Conservation (phyloP, 2,113 vertebrate genomes). For the Aspidoscelis tigris region DNA sequence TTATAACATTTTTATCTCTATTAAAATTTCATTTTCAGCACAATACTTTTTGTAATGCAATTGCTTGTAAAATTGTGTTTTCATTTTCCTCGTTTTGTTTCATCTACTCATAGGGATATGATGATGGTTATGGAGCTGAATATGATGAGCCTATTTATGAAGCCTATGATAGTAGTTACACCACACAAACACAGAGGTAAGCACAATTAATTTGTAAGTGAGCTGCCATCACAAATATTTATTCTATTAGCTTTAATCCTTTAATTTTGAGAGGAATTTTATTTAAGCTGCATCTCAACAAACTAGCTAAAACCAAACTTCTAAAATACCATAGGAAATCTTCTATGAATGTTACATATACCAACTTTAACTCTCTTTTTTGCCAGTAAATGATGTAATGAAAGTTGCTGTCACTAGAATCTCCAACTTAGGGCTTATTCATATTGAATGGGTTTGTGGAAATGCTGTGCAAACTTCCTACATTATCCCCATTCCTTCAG, state of each 20-base stretch:
- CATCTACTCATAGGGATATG: constrained; percentile 83
- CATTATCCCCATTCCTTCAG: no score
- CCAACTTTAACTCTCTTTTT: neutral
- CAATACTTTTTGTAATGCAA: constrained; percentile 46
- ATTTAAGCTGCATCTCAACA: constrained; percentile 20
- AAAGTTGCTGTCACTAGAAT: neutral
- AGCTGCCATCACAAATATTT: neutral
- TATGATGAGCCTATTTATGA: constrained; percentile 95
- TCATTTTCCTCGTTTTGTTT: neutral
- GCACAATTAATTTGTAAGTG: constrained; percentile 28
- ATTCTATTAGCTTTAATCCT: neutral
- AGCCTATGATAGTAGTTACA: constrained; percentile 89
- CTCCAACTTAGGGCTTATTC: no score
- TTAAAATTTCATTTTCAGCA: constrained; percentile 20
- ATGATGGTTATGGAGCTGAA: constrained; percentile 94
- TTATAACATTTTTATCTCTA: neutral
- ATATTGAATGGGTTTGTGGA: no score
- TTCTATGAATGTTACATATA: neutral
- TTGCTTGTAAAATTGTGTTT: constrained; percentile 30
- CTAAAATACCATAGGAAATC: constrained; percentile 7
- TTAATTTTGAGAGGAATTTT: constrained; percentile 29
- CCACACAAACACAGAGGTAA: constrained; percentile 92
- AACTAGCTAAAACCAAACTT: neutral
- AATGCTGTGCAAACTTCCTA: no score
- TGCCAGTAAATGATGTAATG: neutral